These are phyloP conservation scores for Parotia lawesii DNA, from an alignment of 2,113 vertebrate species.

Conservation along the genomic window DNA sequence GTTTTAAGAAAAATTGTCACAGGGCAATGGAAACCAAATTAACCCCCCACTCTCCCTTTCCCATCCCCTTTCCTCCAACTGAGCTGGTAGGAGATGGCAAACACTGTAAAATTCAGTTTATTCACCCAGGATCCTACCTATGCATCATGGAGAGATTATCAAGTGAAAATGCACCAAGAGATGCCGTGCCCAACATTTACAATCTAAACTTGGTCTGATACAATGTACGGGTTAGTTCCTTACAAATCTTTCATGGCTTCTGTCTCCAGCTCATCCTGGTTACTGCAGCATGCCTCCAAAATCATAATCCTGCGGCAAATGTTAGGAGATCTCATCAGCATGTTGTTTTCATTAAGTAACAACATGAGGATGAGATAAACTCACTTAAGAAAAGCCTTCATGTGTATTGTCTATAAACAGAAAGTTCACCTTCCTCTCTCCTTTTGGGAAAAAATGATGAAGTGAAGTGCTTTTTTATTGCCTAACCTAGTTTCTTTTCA, in stretches of 20 bases:
- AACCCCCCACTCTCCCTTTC: neutral
- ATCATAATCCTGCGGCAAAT: neutral
- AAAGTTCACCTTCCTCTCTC: neutral
- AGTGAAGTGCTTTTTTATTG: neutral
- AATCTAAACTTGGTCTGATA: neutral
- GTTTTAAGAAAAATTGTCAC: neutral
- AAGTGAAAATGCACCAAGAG: neutral
- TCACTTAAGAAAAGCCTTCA: neutral
- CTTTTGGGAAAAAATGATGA: neutral
- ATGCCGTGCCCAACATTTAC: neutral
- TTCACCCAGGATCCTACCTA: neutral
- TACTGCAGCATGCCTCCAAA: neutral
- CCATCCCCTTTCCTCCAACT: neutral
- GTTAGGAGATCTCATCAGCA: neutral
- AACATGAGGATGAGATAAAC: neutral
- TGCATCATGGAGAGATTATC: neutral
- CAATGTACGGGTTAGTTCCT: accelerated
- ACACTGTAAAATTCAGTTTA: neutral
- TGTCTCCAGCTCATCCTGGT: neutral
- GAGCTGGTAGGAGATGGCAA: neutral
- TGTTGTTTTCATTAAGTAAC: neutral
- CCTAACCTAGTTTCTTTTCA: neutral
- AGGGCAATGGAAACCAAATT: neutral
- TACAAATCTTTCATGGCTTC: neutral
- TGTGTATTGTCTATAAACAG: neutral